phyloP scores from a whole-genome alignment of 2,888 invertebrate species.

The Cephonodes hylas region DNA sequence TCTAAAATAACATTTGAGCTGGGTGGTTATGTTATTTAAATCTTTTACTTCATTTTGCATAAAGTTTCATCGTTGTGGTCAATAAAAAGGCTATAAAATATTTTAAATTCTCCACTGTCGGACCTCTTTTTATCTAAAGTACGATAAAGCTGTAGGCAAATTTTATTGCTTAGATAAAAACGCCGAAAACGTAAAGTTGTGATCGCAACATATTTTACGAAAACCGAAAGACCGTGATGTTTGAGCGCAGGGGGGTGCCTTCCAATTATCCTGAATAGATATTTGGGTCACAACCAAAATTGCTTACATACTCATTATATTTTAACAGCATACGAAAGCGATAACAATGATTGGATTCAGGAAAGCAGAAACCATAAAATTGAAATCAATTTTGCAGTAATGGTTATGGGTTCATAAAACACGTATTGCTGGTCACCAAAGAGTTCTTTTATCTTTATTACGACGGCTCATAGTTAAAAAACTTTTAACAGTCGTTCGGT shows the following conservation, averaged over 20 bases:
- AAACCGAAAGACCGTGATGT: neutral
- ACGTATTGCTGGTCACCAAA: constrained; percentile 57
- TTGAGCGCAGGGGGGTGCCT: neutral
- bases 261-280: constrained; percentile 12
- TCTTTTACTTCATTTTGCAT: constrained; percentile 7
- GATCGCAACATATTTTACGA: constrained; percentile 8
- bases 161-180: constrained; percentile 19
- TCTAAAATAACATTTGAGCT: neutral
- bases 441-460: constrained; percentile 51
- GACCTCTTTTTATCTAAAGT: constrained; percentile 15
- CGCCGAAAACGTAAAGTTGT: constrained; percentile 4
- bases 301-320: constrained; percentile 66
- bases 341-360: constrained; percentile 80
- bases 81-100: constrained; percentile 19
- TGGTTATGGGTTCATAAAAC: constrained; percentile 76
- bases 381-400: constrained; percentile 79
- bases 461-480: constrained; percentile 10
- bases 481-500: constrained; percentile 6
- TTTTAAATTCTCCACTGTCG: constrained; percentile 19
- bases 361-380: constrained; percentile 79
- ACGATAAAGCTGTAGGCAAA: constrained; percentile 11
- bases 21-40: neutral
- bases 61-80: constrained; percentile 11
- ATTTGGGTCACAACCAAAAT: constrained; percentile 55
- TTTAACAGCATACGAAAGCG: constrained; percentile 73